phyloP scores from a whole-genome alignment of 2,113 vertebrate genomes.

The Prochilodus magdalenae region DNA sequence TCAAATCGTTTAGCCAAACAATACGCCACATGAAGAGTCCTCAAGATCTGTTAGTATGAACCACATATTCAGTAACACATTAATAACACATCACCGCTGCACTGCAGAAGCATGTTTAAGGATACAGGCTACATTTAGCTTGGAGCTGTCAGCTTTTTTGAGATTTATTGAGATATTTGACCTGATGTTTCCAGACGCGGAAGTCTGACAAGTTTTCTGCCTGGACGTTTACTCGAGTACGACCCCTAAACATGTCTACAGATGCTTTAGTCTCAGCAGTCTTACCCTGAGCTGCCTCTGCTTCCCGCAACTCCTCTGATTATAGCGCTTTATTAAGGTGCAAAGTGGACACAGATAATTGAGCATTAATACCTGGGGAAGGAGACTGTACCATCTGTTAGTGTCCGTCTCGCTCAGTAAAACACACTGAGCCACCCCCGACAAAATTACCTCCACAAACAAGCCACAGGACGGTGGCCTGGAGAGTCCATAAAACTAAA shows the following conservation, averaged over 20 bases:
- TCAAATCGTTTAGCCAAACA: too few species aligned
- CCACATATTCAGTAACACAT: neutral
- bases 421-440: slow-evolving; percentile 61
- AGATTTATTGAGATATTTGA: neutral
- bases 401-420: slow-evolving; percentile 68
- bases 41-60: neutral
- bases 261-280: slow-evolving; percentile 20
- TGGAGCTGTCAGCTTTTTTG: neutral
- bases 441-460: slow-evolving; percentile 47
- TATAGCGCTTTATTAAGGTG: slow-evolving; percentile 67
- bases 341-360: slow-evolving; percentile 79
- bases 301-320: neutral
- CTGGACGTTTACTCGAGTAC: slow-evolving; percentile 19
- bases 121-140: neutral
- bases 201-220: neutral
- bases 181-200: neutral
- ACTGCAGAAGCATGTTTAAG: neutral
- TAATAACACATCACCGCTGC: neutral
- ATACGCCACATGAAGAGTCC: too few species aligned
- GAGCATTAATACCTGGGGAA: slow-evolving; percentile 74
- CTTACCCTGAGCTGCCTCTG: slow-evolving; percentile 12
- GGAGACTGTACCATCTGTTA: slow-evolving; percentile 71
- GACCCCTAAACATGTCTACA: slow-evolving; percentile 1
- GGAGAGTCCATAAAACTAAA: slow-evolving; percentile 29
- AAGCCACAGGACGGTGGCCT: neutral